These are phyloP conservation scores for Coelopa frigida DNA, from an alignment of 1,140 invertebrate genomes.

Conservation along the genomic window DNA sequence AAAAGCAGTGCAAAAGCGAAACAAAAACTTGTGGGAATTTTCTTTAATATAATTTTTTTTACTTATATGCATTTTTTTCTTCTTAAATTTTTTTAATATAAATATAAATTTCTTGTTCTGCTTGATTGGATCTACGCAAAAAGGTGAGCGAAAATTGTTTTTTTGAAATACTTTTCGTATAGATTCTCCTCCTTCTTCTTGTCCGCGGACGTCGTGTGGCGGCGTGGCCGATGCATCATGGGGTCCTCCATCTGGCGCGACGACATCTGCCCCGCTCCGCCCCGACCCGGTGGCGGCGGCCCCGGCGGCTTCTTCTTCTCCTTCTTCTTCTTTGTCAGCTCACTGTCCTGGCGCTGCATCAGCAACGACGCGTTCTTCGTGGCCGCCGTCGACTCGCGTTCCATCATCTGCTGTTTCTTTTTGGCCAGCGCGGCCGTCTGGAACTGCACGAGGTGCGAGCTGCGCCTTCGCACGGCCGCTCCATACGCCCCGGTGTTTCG, in stretches of 20 bases:
- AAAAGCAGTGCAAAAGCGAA: no score
- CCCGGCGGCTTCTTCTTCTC: slow-evolving; percentile 39
- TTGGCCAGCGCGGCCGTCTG: slow-evolving; percentile 17
- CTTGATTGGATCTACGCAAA: no score
- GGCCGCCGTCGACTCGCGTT: slow-evolving; percentile 34
- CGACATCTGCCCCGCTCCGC: no score
- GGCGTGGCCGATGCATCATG: slow-evolving; percentile 35
- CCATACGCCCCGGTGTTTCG: slow-evolving; percentile 20
- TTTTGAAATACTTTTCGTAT: neutral
- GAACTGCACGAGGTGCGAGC: slow-evolving; percentile 34
- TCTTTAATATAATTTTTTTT: no score
- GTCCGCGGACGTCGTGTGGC: slow-evolving; percentile 3
- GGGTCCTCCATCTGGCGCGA: slow-evolving; percentile 37
- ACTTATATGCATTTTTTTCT: no score
- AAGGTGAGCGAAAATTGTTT: no score
- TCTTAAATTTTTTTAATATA: no score
- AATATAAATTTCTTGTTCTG: no score
- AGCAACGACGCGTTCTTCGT: slow-evolving; percentile 34
- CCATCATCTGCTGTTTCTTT: slow-evolving; percentile 31
- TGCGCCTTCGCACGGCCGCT: slow-evolving; percentile 22
- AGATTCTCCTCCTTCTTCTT: slow-evolving; percentile 1
- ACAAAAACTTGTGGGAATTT: no score
- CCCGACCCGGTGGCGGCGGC: slow-evolving; percentile 30
- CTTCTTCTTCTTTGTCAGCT: slow-evolving; percentile 25
- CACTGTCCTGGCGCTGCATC: slow-evolving; percentile 24